Percentiles rank a stretch among this genome's conserved stretches.
Evolutionary conservation across 2,113 vertebrate genomes (phyloP).

Genomic region (Ifrita kowaldi): DNA sequence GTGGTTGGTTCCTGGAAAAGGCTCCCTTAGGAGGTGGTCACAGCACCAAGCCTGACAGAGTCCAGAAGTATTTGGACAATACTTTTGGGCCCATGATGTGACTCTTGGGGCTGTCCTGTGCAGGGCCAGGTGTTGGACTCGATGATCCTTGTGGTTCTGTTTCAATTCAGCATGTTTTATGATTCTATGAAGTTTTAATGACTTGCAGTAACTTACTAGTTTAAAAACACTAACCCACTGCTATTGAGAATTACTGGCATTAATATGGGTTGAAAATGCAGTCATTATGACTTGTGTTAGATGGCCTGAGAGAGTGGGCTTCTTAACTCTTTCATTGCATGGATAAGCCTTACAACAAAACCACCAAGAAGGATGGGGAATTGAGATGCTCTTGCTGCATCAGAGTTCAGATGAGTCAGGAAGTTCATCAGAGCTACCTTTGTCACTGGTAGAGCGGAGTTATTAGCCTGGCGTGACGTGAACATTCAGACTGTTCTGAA

Average conservation of each 20-base stretch:
- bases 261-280: neutral
- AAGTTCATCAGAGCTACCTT: neutral
- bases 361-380: neutral
- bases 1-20: neutral
- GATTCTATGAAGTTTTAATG: neutral
- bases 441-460: neutral
- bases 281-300: neutral
- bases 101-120: neutral
- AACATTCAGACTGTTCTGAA: neutral
- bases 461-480: fast-evolving
- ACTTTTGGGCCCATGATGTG: neutral
- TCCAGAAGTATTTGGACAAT: neutral
- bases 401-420: neutral
- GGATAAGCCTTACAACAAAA: neutral
- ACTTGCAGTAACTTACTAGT: neutral
- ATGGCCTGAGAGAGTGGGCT: neutral
- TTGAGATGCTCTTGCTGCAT: neutral
- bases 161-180: neutral
- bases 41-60: neutral
- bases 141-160: neutral
- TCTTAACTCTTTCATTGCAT: neutral
- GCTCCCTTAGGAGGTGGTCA: neutral
- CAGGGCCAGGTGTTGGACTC: neutral
- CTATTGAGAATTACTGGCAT: neutral
- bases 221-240: neutral